Base-by-base conservation (phyloP, 2,888 invertebrate species). In the Auanema sp. region DNA sequence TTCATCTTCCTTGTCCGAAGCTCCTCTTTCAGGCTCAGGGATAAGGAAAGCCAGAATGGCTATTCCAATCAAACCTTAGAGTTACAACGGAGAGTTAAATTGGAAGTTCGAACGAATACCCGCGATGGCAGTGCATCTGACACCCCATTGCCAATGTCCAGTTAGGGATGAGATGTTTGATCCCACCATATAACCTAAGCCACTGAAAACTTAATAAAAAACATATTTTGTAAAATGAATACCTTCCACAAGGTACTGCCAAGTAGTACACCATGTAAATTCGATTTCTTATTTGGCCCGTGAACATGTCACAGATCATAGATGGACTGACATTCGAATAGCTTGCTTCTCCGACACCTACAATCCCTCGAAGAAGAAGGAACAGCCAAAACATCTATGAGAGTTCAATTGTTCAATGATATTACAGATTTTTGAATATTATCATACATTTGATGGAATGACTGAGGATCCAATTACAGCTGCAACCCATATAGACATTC, bases 261-360 rank as follows among this genome's bases (percentile, higher is more conserved):
- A 97, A 96, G 87, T 96, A 97, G 88, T 97, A 97, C 73, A 96
- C 83, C 24, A 95, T 94, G 81, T 97, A 87, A 91, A 95, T 94
- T 87, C 90, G 91, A 1, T 95, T 93, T 62, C 97, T 88, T 3
- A 58, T 64, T 41, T 62, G 64, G 78, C 91, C 90, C 1, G 92
- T 88, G 86, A 95, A 98, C 76, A 97, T 87, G 86, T 97, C 74
- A 76, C 95, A 94, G 81, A 98, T 94, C 79, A 98, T 92, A 53
- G 97, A 96, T 0, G 97, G 97, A 0, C 97, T 95, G 74, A 98
- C 95, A 5, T 97, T 97, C 14, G 96, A 96, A 85, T 98, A 98
- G 63, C 94, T 94, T 2, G 97, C 98, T 86, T 98, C 97, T 44
- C 97, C 98, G 76, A 97, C 90, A 21, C 98, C 97, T 51, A 98